Evolutionary conservation across 2,888 invertebrate genomes (phyloP).

Genomic region (Maniola hyperantus): DNA sequence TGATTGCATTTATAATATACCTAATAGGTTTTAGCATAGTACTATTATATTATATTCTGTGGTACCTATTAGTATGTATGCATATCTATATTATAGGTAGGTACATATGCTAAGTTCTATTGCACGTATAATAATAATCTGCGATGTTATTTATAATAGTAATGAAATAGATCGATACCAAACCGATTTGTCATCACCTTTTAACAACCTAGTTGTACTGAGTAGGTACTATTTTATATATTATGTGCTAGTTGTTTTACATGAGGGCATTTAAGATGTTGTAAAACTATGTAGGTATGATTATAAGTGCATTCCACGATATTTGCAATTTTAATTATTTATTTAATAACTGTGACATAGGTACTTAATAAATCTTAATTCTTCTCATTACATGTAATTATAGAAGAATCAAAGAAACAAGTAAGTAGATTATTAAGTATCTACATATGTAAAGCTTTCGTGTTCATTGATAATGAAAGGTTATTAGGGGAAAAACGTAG

Average conservation of each 20-base stretch:
- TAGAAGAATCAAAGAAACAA: not conserved
- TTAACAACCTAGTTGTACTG: too few species aligned
- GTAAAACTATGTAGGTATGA: not conserved
- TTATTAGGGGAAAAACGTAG: not conserved
- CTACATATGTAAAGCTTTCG: not conserved
- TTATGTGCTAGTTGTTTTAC: not conserved
- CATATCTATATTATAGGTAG: too few species aligned
- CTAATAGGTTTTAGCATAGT: too few species aligned
- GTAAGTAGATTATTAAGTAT: not conserved
- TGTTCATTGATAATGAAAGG: not conserved
- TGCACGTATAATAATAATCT: too few species aligned
- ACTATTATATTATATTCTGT: too few species aligned
- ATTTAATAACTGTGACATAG: not conserved
- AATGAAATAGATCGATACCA: slow-evolving; percentile 4
- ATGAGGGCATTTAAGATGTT: not conserved
- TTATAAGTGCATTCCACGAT: not conserved
- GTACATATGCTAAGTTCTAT: too few species aligned
- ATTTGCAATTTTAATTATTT: not conserved
- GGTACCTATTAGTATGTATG: too few species aligned
- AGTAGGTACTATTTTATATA: too few species aligned
- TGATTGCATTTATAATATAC: too few species aligned
- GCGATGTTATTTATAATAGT: too few species aligned
- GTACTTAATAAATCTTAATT: not conserved
- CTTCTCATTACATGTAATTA: not conserved
- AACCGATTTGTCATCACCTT: not conserved